Evolutionary conservation across 1,140 invertebrate genomes (phyloP).

Genomic region (Microvelia longipes): DNA sequence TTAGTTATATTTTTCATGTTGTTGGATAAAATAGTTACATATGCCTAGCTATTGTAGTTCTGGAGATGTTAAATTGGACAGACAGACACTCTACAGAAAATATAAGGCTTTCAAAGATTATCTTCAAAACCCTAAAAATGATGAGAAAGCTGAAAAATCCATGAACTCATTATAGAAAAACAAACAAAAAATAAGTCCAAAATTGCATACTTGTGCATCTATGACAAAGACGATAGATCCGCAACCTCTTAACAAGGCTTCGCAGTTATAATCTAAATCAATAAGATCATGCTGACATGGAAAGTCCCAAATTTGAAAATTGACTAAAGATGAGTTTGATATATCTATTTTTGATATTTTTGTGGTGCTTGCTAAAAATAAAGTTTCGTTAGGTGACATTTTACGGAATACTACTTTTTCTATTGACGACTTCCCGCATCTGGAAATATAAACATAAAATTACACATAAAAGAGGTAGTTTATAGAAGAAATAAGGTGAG

Average conservation of each 20-base stretch:
- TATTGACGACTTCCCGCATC: constrained; percentile 99
- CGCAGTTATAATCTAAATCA: constrained; percentile 87
- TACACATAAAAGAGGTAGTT: too few species aligned
- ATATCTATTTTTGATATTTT: constrained; percentile 97
- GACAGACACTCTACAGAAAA: too few species aligned
- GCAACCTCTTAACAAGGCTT: constrained; percentile 86
- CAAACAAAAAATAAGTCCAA: too few species aligned
- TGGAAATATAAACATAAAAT: constrained; percentile 32
- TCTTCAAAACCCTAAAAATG: too few species aligned
- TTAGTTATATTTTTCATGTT: too few species aligned
- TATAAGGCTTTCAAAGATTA: too few species aligned
- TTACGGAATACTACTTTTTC: constrained; percentile 99
- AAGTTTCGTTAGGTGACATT: constrained; percentile 98
- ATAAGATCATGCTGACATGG: constrained; percentile 97
- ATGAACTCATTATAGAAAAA: too few species aligned
- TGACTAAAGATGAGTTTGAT: constrained; percentile 94
- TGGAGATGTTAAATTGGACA: too few species aligned
- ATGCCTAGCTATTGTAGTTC: too few species aligned
- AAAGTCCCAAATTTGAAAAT: constrained; percentile 99
- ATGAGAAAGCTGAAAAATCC: too few species aligned
- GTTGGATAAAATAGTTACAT: too few species aligned
- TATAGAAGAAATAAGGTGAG: neutral
- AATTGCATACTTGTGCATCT: constrained; percentile 70
- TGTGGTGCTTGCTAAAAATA: constrained; percentile 97
- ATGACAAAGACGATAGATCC: constrained; percentile 97